A percentile compares a stretch with the other conserved stretches of the same genome.
These are phyloP conservation scores for Poeciliopsis infans DNA, from an alignment of 2,797 vertebrate genomes.

Conservation along the genomic window DNA sequence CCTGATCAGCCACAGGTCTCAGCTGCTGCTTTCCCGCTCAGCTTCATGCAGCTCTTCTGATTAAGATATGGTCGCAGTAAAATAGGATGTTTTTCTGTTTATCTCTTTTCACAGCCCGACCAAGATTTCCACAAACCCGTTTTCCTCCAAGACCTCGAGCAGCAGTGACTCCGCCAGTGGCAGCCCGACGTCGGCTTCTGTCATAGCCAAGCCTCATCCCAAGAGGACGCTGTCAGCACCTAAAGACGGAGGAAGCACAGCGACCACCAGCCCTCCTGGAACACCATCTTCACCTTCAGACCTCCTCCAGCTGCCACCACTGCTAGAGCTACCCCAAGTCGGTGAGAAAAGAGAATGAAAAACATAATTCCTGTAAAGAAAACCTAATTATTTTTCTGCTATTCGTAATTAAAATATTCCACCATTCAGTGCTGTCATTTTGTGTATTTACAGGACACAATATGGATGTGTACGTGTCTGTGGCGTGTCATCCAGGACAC, in stretches of 20 bases:
- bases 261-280: conserved; percentile 29
- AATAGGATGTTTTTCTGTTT: background rate
- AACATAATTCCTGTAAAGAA: background rate
- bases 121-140: conserved; percentile 50
- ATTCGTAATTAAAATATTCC: background rate
- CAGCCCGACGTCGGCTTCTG: conserved; percentile 37
- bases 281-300: conserved; percentile 49
- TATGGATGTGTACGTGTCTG: conserved; percentile 92
- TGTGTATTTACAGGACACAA: conserved; percentile 81
- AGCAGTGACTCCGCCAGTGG: conserved; percentile 45
- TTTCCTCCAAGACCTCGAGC: conserved; percentile 46
- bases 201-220: conserved; percentile 49
- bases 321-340: conserved; percentile 83
- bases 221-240: conserved; percentile 54
- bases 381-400: background rate
- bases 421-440: background rate
- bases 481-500: conserved; percentile 97
- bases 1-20: conserved; percentile 83
- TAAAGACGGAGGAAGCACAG: conserved; percentile 25
- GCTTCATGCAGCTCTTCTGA: background rate
- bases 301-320: conserved; percentile 80
- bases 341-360: conserved; percentile 44
- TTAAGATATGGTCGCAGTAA: background rate
- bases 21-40: background rate
- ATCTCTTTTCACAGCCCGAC: conserved; percentile 48